A percentile compares a stretch with the other conserved stretches of the same genome.
Evolutionary conservation across 2,888 invertebrate species (phyloP).

Genomic region (Tetragonula carbonaria): DNA sequence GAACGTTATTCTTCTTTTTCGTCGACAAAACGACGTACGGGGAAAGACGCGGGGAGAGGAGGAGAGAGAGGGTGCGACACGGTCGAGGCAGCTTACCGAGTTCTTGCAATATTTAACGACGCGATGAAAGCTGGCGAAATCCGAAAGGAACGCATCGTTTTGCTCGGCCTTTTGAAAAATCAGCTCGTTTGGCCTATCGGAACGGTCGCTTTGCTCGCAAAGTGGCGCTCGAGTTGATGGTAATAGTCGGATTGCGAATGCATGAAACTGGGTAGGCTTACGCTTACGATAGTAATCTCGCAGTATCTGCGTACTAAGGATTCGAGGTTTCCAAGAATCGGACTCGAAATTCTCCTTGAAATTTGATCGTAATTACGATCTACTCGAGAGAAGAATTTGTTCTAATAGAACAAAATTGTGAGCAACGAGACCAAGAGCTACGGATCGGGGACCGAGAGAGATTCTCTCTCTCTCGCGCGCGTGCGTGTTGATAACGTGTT

Average conservation of each 20-base stretch:
- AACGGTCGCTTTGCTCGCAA: conserved; percentile 3
- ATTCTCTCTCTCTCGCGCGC: no score
- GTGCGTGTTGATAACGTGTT: neutral
- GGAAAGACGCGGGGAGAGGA: no score
- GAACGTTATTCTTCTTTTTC: conserved; percentile 80
- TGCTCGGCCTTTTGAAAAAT: neutral
- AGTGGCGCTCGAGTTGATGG: conserved; percentile 1
- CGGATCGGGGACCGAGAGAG: neutral
- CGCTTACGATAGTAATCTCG: conserved; percentile 2
- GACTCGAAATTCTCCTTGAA: neutral
- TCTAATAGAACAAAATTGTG: neutral
- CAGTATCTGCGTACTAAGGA: neutral
- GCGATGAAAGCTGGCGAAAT: conserved; percentile 42
- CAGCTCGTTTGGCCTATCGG: neutral
- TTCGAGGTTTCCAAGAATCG: no score
- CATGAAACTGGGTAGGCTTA: neutral
- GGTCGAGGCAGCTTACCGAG: conserved; percentile 27
- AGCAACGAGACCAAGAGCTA: neutral
- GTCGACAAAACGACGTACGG: conserved; percentile 26
- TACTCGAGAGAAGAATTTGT: neutral
- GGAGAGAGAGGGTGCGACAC: neutral
- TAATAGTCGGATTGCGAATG: conserved; percentile 32
- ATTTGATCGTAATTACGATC: conserved; percentile 12
- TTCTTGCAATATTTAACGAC: conserved; percentile 55
- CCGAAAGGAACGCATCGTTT: conserved; percentile 5